Base-by-base conservation (phyloP, 2,113 vertebrate species). In the Sisor rabdophorus region DNA sequence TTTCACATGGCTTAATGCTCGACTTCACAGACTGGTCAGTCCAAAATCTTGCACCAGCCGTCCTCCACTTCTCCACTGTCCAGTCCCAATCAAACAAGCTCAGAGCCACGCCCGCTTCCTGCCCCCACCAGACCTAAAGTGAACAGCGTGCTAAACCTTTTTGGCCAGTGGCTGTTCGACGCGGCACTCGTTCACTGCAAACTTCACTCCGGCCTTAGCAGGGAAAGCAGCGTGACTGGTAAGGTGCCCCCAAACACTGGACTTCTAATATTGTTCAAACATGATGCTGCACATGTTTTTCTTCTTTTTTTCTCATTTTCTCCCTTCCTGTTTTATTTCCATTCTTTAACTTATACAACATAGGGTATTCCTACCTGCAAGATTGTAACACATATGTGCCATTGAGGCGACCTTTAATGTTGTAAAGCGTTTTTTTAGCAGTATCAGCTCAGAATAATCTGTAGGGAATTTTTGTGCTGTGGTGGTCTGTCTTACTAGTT, bases 71-170 rank as follows among this genome's bases (percentile, higher is more conserved):
- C 94, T 76, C 94, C 94, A 10, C 86, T 95, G 32, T 95, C 94
- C 53, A 95, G 94, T 81, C 94, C 94, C 47, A 95, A 95, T 88
- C 94, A 94, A 86, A 94, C 93, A 8, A 93, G 92, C 86, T 94
- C 92, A 32, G 94, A 96, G 83, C 94, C 94, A 11, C 90, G 94
- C 47, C 94, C 93, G 0, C 86, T 94, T 2, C 94, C 95, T 40
- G 95, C 95, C 64, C 94, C 95, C 3, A 91, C 90, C 77, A 93
- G 96, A 87, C 95, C 95, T 78, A 95, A 95, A 78, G 92, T 97
- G 89, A 96, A 98, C 89, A 96, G 94, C 85, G 92, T 98, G 84
- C 89, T 98, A 82, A 96, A 97, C 86, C 92, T 98, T 75, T 98
- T 98, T 78, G 95, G 95, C 82, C 92, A 92, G 0, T 98, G 95